phyloP scores from a whole-genome alignment of 2,797 vertebrate genomes.

The Silurus aristotelis region DNA sequence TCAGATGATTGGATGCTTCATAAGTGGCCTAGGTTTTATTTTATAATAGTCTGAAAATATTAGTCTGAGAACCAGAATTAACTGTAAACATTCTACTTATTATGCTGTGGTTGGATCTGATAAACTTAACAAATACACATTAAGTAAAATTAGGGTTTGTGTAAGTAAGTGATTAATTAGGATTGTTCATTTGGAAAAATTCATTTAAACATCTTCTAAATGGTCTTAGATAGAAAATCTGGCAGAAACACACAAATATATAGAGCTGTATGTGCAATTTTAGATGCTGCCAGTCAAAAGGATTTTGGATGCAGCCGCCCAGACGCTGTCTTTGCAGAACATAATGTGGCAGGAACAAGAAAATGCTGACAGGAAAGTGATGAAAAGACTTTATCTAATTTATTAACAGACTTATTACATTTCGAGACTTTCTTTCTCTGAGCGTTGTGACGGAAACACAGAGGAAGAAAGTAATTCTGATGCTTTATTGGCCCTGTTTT shows the following conservation, averaged over 20 bases:
- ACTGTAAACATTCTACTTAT: neutral
- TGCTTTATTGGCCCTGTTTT: neutral
- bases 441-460: neutral
- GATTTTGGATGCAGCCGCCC: neutral
- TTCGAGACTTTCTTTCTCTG: neutral
- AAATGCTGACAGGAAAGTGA: slow-evolving; percentile 3
- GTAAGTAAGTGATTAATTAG: no score
- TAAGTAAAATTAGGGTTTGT: neutral
- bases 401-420: no score
- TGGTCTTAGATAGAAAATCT: neutral
- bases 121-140: neutral
- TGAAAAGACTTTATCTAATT: neutral
- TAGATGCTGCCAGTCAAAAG: neutral
- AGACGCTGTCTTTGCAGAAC: neutral
- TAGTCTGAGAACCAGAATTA: neutral
- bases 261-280: slow-evolving; percentile 1
- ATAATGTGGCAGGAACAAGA: neutral
- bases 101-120: neutral
- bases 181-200: neutral
- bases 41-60: no score
- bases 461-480: neutral
- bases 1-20: neutral
- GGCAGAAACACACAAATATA: neutral
- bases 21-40: neutral
- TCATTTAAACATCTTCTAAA: neutral